Conservation (phyloP, 2,113 vertebrate species). For the Ammodramus savannarum region DNA sequence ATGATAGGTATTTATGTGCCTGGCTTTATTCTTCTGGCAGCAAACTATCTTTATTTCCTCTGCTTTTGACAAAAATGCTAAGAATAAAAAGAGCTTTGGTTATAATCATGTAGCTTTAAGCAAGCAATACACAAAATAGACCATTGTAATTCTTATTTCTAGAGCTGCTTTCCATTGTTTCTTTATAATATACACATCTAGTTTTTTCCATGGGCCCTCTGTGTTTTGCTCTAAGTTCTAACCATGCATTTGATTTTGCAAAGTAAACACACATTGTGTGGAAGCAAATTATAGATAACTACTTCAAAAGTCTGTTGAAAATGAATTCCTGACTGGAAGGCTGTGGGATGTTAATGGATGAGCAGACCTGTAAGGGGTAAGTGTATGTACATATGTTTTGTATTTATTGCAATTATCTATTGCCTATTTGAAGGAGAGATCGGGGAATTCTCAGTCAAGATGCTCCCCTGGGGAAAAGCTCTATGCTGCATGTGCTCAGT, state of each 20-base stretch:
- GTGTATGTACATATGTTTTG: background rate
- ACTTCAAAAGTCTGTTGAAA: constrained; percentile 20
- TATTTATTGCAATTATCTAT: background rate
- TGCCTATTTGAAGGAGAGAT: background rate
- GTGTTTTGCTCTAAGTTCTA: background rate
- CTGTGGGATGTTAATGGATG: background rate
- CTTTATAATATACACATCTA: background rate
- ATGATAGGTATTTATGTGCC: background rate
- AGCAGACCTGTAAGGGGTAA: background rate
- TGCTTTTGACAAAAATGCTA: background rate
- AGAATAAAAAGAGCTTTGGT: background rate
- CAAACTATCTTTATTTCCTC: background rate
- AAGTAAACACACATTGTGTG: background rate
- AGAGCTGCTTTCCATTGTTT: background rate
- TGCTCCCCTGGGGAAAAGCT: background rate
- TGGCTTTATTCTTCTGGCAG: background rate
- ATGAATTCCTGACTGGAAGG: background rate
- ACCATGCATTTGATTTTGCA: constrained; percentile 22
- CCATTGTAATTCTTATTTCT: background rate
- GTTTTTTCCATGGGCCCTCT: background rate
- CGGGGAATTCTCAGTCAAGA: background rate
- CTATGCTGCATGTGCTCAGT: background rate
- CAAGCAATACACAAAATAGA: background rate
- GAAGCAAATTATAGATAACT: constrained; percentile 1
- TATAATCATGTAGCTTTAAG: background rate